A percentile compares a stretch with the other conserved stretches of the same genome.
phyloP scores from a whole-genome alignment of 92 coral and sea anemone genomes.

The Epizoanthus rinbou region DNA sequence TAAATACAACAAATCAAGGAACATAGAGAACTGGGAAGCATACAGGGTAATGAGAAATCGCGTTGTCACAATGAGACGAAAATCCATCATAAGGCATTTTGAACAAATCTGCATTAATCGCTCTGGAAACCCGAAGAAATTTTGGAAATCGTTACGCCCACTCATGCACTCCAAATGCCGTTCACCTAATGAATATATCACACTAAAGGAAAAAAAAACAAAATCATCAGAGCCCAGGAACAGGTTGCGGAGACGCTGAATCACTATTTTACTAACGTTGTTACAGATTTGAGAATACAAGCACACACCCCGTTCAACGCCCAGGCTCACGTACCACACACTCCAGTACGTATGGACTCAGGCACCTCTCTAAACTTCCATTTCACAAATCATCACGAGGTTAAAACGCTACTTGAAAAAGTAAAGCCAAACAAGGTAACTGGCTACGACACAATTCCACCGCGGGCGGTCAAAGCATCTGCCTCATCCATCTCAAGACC shows the following conservation, averaged over 20 bases:
- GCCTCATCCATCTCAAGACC: background rate
- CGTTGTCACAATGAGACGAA: constrained; percentile 27
- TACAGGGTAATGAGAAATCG: constrained; percentile 21
- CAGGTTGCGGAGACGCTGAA: background rate
- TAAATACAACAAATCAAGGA: constrained; percentile 45
- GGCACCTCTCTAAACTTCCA: background rate
- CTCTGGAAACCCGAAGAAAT: constrained; percentile 30
- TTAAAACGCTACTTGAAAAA: constrained; percentile 4
- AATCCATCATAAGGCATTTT: constrained; percentile 23
- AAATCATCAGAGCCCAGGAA: background rate
- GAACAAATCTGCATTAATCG: constrained; percentile 29
- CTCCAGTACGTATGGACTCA: constrained; percentile 23
- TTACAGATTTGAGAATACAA: constrained; percentile 24
- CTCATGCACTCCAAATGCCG: constrained; percentile 22
- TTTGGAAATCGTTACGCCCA: constrained; percentile 43
- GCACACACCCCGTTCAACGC: constrained; percentile 36
- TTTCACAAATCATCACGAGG: background rate
- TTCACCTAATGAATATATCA: constrained; percentile 7
- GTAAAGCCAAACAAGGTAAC: constrained; percentile 30
- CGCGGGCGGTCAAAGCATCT: constrained; percentile 3
- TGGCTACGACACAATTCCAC: constrained; percentile 10
- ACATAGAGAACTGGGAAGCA: constrained; percentile 38
- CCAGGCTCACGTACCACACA: constrained; percentile 32
- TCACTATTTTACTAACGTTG: constrained; percentile 8
- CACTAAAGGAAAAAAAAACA: constrained; percentile 1